Percentiles rank a stretch among this genome's conserved stretches.
phyloP scores from a whole-genome alignment of 2,797 vertebrate genomes.

The Paratrypauchen microcephalus region DNA sequence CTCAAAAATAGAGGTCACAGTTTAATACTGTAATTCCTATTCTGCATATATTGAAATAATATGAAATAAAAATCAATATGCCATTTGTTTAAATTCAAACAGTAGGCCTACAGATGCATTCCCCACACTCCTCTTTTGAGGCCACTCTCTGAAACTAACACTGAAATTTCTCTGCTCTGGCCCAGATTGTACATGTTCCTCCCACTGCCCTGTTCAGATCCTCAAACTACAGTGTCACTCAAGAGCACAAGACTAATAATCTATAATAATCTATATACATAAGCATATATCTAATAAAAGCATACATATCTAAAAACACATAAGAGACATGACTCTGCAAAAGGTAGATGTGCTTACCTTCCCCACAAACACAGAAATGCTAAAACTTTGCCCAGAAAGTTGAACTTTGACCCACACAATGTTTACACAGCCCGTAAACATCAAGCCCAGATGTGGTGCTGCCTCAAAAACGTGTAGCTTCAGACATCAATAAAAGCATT shows the following conservation, averaged over 20 bases:
- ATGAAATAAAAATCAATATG: too few species aligned
- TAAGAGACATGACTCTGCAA: background rate
- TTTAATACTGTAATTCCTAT: too few species aligned
- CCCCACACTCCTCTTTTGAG: slow-evolving; percentile 30
- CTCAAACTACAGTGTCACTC: background rate
- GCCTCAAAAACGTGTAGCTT: background rate
- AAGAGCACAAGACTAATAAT: background rate
- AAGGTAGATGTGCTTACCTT: slow-evolving; percentile 62
- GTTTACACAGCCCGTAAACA: slow-evolving; percentile 61
- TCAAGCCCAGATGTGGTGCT: slow-evolving; percentile 38
- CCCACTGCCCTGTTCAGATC: background rate
- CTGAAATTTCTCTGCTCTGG: slow-evolving; percentile 33
- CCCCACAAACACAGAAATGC: slow-evolving; percentile 35
- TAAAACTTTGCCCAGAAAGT: slow-evolving; percentile 54
- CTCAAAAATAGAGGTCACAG: too few species aligned
- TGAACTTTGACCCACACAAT: slow-evolving; percentile 69
- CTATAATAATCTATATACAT: background rate
- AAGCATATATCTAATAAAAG: background rate
- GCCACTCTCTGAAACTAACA: slow-evolving; percentile 31
- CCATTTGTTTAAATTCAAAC: background rate
- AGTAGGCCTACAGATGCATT: slow-evolving; percentile 32
- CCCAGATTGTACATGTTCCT: background rate
- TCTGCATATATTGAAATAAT: too few species aligned
- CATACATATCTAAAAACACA: background rate
- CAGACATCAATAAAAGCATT: background rate